These are phyloP conservation scores for Turritopsis rubra DNA, from an alignment of 30 jellyfish, hydroid and myxozoan genomes.

Conservation along the genomic window DNA sequence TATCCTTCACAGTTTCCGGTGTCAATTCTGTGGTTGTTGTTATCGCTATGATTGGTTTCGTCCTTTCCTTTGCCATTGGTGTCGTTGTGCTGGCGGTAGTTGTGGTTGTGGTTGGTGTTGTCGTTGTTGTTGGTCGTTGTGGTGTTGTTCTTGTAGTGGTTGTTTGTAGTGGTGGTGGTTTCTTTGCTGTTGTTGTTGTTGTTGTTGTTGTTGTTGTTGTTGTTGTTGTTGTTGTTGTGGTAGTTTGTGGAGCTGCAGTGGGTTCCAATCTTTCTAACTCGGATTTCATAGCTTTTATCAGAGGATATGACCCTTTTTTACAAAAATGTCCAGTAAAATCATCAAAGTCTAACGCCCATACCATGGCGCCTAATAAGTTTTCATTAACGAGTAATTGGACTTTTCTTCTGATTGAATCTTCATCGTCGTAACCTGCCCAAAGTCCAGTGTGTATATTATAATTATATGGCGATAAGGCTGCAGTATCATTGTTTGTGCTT, in stretches of 20 bases:
- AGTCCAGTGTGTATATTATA: constrained; percentile 45
- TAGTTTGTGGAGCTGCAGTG: constrained; percentile 18
- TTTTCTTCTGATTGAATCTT: constrained; percentile 40
- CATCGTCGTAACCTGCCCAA: constrained; percentile 73
- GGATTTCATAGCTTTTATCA: constrained; percentile 68
- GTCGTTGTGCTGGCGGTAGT: constrained; percentile 21
- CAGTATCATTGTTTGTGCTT: constrained; percentile 41
- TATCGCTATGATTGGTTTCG: background rate
- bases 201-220: constrained; percentile 18
- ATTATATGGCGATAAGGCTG: constrained; percentile 63
- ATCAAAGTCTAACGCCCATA: constrained; percentile 78
- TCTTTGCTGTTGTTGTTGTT: constrained; percentile 1
- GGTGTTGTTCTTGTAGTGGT: constrained; percentile 18
- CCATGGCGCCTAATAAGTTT: constrained; percentile 65
- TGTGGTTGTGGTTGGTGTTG: constrained; percentile 47
- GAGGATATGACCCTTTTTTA: constrained; percentile 71
- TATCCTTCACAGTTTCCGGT: too few species aligned
- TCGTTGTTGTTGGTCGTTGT: constrained; percentile 19
- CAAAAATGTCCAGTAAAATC: constrained; percentile 75
- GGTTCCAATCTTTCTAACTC: constrained; percentile 42
- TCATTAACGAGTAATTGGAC: constrained; percentile 47
- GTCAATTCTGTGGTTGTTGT: background rate
- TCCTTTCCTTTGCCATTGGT: background rate
- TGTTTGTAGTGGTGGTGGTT: background rate
- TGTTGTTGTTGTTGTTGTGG: background rate